Evolutionary conservation across 2,797 vertebrate genomes (phyloP), one percentile per base, ranked within the genome.

Genomic region (Pangasius krempfi): DNA sequence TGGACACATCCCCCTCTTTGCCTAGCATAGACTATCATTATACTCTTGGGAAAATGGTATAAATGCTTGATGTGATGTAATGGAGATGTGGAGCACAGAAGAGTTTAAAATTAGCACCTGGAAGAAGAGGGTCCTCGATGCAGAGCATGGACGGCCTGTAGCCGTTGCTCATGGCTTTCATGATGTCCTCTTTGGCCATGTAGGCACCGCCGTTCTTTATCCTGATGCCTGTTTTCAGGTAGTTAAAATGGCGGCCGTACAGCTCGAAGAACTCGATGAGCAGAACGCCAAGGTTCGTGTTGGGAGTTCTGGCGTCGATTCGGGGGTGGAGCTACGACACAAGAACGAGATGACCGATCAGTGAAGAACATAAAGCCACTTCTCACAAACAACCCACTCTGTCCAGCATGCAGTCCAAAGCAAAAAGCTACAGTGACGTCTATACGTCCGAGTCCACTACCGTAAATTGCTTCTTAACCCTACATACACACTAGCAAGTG

Each of bases 231-330:
- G 98, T 99, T 95, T 99, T 99, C 95, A 99, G 95, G 96, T 99
- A 99, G 96, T 99, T 99, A 96, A 99, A 99, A 95, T 99, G 98
- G 92, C 98, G 98, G 89, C 98, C 98, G 64, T 99, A 99, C 86
- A 99, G 94, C 96, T 99, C 98, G 91, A 99, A 99, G 95, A 99
- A 99, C 95, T 99, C 98, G 76, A 99, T 98, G 70, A 99, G 97
- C 95, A 99, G 96, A 95, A 98, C 96, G 85, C 98, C 98, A 92
- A 99, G 95, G 94, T 99, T 99, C 93, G 97, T 97, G 87, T 96
- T 97, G 88, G 97, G 96, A 94, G 96, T 97, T 88, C 97, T 96
- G 93, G 98, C 97, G 88, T 99, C 97, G 27, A 99, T 98, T 83
- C 98, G 97, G 87, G 98, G 98, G 94, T 99, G 98, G 89, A 99